Evolutionary conservation across 2,797 vertebrate species (phyloP).

Genomic region (Zonotrichia albicollis): DNA sequence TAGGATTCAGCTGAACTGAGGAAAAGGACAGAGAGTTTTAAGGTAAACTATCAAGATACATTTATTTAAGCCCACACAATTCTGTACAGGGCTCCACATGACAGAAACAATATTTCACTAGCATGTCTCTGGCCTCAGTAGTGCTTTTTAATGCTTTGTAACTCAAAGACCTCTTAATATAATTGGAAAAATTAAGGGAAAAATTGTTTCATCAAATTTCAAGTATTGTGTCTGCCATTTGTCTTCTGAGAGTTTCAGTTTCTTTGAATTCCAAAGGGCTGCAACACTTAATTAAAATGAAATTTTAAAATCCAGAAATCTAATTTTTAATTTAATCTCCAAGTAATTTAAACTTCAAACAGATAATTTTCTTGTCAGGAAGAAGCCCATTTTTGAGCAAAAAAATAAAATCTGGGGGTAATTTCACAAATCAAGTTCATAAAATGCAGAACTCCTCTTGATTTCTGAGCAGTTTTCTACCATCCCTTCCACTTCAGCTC

Average conservation of each 20-base stretch:
- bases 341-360: constrained; percentile 5
- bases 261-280: background rate
- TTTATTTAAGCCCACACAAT: constrained; percentile 55
- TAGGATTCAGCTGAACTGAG: constrained; percentile 65
- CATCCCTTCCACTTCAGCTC: background rate
- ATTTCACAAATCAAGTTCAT: background rate
- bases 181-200: constrained; percentile 20
- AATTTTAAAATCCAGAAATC: constrained; percentile 18
- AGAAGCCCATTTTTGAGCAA: background rate
- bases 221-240: constrained; percentile 27
- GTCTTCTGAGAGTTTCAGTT: background rate
- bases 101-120: constrained; percentile 24
- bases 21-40: constrained; percentile 69
- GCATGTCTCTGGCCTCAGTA: constrained; percentile 21
- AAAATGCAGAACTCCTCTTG: background rate
- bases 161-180: constrained; percentile 8
- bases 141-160: constrained; percentile 29
- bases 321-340: background rate
- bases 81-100: background rate
- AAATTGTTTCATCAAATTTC: constrained; percentile 29
- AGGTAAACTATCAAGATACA: constrained; percentile 68
- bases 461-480: background rate
- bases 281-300: background rate
- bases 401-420: background rate
- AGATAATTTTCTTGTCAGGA: constrained; percentile 21